Conservation (phyloP, 1,140 invertebrate genomes). For the Pseudomyrmex dendroicus region DNA sequence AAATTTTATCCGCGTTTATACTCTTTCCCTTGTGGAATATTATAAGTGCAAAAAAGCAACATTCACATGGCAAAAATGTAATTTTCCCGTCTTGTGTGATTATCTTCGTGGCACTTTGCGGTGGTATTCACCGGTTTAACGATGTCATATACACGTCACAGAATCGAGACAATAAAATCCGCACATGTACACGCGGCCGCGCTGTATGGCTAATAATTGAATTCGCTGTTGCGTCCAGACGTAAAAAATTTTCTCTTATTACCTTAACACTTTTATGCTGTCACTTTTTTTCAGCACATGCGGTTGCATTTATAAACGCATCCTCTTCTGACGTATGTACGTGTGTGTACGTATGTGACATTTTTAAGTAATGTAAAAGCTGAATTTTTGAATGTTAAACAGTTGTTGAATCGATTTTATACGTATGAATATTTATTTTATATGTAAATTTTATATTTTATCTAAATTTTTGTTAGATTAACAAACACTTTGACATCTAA, state of each 20-base stretch:
- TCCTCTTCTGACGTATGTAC: background rate
- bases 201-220: constrained; percentile 43
- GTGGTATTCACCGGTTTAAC: constrained; percentile 37
- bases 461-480: background rate
- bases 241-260: constrained; percentile 22
- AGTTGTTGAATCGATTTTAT: background rate
- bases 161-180: constrained; percentile 51
- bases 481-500: too few species aligned
- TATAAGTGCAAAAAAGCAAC: constrained; percentile 29
- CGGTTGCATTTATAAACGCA: background rate
- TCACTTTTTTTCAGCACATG: background rate
- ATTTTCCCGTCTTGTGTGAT: constrained; percentile 45
- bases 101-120: constrained; percentile 1
- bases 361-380: background rate
- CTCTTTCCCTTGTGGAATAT: constrained; percentile 10
- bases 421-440: background rate
- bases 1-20: constrained; percentile 56
- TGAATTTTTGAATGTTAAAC: background rate
- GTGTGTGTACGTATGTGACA: background rate
- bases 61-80: constrained; percentile 42
- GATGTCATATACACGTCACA: constrained; percentile 28
- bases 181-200: constrained; percentile 3
- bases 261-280: background rate
- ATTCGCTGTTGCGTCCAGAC: constrained; percentile 11
- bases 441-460: background rate